Percentiles rank a stretch among this genome's conserved stretches.
Conservation (phyloP, 2,797 vertebrate genomes). For the Pyrocephalus nanus region DNA sequence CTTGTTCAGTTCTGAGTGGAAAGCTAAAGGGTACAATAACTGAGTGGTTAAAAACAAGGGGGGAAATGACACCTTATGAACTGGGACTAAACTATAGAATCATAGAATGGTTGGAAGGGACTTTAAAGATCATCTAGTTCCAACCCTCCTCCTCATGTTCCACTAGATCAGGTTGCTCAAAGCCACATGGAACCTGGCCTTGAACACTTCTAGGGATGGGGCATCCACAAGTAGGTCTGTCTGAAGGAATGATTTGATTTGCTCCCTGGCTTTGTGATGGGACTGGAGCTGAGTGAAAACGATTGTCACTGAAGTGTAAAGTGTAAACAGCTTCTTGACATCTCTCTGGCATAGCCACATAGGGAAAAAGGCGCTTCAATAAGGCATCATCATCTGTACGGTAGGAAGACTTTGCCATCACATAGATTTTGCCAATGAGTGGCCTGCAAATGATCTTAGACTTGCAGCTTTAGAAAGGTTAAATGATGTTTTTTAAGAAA, state of each 20-base stretch:
- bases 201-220: not conserved
- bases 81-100: not conserved
- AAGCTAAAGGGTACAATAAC: not conserved
- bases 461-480: not conserved
- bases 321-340: not conserved
- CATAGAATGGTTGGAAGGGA: not conserved
- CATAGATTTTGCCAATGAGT: not conserved
- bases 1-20: not conserved
- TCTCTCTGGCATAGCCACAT: not conserved
- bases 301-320: not conserved
- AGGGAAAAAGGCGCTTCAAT: not conserved
- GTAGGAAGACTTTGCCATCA: accelerated
- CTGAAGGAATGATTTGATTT: not conserved
- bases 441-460: not conserved
- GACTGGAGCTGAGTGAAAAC: not conserved
- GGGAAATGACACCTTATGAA: not conserved
- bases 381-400: not conserved
- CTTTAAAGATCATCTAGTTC: not conserved
- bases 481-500: not conserved
- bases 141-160: not conserved
- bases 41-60: not conserved
- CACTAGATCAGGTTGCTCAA: not conserved
- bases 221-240: not conserved
- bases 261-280: not conserved
- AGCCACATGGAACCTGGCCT: not conserved